Base-by-base conservation (phyloP, 2,888 invertebrate species). In the Folsomia candida region DNA sequence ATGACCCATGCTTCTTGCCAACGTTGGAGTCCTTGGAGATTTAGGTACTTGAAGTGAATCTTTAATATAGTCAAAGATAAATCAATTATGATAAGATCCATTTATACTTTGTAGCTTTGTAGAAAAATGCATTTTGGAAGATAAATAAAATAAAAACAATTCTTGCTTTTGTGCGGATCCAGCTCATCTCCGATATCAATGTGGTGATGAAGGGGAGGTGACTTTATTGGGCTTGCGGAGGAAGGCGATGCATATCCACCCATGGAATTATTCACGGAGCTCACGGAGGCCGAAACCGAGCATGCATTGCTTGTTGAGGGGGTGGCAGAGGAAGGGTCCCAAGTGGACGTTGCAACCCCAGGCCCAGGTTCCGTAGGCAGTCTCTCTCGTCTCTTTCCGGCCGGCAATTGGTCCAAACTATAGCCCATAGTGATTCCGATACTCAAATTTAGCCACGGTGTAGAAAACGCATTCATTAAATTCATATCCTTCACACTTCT, bases 1-100 rank as follows among this genome's bases (percentile, higher is more conserved):
- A 84, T 94, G 91, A 73, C 91, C 92, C 93, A 94, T 94, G 62
- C 88, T 88, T 60, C 90, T 85, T n/a, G 87, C 86, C 65, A 91
- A 88, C 1, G 89, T 88, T 0, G 91, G 91, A 63, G 92, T 91
- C 81, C 91, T 88, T 2, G 93, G 93, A 67, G 89, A 89, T 81
- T 88, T 88, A 77, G 89, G 88, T 79, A 87, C 87, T 83, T 86
- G 86, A 51, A 87, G 83, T 81, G 85, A 85, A 84, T 79, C 72
- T 80, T 2, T 9, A 59, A 61, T 24, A 24, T 26, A 20, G 14
- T 25, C 26, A 66, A 2, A 2, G 6, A 26, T 57, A 14, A 25
- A 18, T 54, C 25, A 18, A 25, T 25, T 58, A 2, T 22, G 11
- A 2, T 2, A 22, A 51, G 51, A 54, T 51, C n/a, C 51, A 24